Evolutionary conservation across 2,113 vertebrate species (phyloP).

Genomic region (Podarcis cretensis): DNA sequence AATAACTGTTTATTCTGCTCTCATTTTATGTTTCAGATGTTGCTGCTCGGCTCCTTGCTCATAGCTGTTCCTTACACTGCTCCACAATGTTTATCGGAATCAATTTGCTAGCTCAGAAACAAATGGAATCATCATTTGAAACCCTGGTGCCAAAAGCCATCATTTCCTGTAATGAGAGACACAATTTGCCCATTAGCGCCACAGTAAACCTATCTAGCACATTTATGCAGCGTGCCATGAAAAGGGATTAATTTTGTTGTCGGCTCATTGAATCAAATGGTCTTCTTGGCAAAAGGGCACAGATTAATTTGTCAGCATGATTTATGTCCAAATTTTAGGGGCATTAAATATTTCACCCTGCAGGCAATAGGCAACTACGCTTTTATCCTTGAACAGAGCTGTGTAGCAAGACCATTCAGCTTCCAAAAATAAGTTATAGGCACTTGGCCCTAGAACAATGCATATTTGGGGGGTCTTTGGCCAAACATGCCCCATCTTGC

Average conservation of each 20-base stretch:
- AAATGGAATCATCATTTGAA: conserved; percentile 51
- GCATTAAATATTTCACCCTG: conserved; percentile 9
- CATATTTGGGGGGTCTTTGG: neutral
- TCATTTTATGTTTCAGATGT: conserved; percentile 39
- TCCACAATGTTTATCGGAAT: conserved; percentile 56
- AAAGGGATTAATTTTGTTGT: conserved; percentile 57
- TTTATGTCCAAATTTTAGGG: conserved; percentile 14
- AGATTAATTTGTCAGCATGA: conserved; percentile 59
- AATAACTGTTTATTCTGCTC: conserved; percentile 6
- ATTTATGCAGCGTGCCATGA: conserved; percentile 28
- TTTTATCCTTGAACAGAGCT: conserved; percentile 17
- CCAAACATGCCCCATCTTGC: conserved; percentile 25
- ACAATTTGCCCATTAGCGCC: conserved; percentile 39
- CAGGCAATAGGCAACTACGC: neutral
- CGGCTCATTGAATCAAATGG: conserved; percentile 46
- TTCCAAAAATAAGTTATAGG: neutral
- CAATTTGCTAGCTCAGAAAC: conserved; percentile 39
- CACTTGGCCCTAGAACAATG: neutral
- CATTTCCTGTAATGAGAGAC: conserved; percentile 53
- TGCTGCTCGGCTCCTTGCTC: conserved; percentile 32
- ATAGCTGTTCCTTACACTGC: conserved; percentile 31
- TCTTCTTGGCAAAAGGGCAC: conserved; percentile 51
- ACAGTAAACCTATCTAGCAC: conserved; percentile 45
- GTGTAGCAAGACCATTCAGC: conserved; percentile 1
- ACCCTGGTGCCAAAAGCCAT: conserved; percentile 49